Conservation (phyloP, 2,888 invertebrate genomes). For the Dasypogon diadema region DNA sequence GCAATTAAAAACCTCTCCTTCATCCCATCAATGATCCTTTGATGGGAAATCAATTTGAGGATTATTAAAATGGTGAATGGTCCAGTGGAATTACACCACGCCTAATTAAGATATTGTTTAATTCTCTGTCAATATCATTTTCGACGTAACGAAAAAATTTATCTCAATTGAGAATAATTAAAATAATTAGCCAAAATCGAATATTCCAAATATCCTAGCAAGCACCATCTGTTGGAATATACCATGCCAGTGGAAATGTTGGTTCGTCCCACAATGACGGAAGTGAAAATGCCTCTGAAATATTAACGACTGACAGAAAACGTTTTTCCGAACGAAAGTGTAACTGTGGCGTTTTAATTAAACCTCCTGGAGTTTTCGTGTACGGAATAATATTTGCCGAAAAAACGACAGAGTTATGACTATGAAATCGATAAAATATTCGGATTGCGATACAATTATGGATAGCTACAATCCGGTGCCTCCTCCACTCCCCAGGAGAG, state of each 20-base stretch:
- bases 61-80: not conserved
- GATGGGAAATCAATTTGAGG: not conserved
- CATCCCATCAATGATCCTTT: not conserved
- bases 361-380: constrained; percentile 6
- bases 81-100: not conserved
- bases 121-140: not conserved
- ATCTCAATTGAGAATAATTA: not conserved
- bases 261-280: not conserved
- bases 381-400: too few relatives aligned
- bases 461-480: constrained; percentile 70
- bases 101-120: not conserved
- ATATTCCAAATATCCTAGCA: not conserved
- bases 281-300: constrained; percentile 26
- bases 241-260: not conserved
- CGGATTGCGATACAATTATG: constrained; percentile 70
- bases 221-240: not conserved
- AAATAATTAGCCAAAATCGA: not conserved
- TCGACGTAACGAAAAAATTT: not conserved
- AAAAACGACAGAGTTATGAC: constrained; percentile 63
- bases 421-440: constrained; percentile 70
- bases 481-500: constrained; percentile 68
- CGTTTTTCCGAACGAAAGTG: not conserved
- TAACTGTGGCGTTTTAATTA: not conserved
- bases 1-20: not conserved
- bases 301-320: not conserved